These are phyloP conservation scores for Ennomos erosarius DNA, from an alignment of 2,888 invertebrate genomes.

Conservation along the genomic window DNA sequence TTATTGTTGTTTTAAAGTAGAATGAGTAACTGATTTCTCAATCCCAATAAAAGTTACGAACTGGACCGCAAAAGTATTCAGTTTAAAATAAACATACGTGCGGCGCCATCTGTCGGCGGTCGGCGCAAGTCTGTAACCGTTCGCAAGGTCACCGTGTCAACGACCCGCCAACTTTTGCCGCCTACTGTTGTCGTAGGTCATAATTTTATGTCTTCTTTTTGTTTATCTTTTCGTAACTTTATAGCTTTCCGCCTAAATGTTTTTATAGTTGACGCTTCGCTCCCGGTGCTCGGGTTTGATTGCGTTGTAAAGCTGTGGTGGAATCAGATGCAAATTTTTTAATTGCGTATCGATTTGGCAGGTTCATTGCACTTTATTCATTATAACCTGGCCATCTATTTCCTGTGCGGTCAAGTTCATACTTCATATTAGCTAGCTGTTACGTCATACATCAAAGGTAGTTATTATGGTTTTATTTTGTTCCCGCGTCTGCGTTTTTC, in stretches of 20 bases:
- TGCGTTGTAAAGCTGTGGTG: slow-evolving; percentile 2
- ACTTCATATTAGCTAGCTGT: slow-evolving; percentile 6
- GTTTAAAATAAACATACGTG: slow-evolving; percentile 32
- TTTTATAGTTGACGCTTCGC: slow-evolving; percentile 50
- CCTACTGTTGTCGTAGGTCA: slow-evolving; percentile 85
- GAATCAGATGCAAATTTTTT: slow-evolving; percentile 17
- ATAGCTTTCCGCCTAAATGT: slow-evolving; percentile 74
- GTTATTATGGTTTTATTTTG: slow-evolving; percentile 1
- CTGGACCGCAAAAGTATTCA: slow-evolving; percentile 7
- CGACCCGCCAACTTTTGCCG: slow-evolving; percentile 84
- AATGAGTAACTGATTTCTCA: neutral
- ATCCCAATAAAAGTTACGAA: slow-evolving; percentile 4
- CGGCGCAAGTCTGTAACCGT: slow-evolving; percentile 55
- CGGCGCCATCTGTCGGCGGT: slow-evolving; percentile 73
- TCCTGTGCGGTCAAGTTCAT: slow-evolving; percentile 13
- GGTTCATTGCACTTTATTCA: slow-evolving; percentile 9
- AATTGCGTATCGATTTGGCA: slow-evolving; percentile 24
- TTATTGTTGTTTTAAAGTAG: neutral
- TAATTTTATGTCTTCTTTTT: slow-evolving; percentile 85
- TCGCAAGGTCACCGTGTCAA: slow-evolving; percentile 82
- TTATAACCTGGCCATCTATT: slow-evolving; percentile 9
- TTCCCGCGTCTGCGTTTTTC: slow-evolving; percentile 1
- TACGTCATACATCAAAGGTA: too few relatives aligned
- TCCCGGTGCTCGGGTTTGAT: slow-evolving; percentile 10
- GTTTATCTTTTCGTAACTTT: slow-evolving; percentile 85